Evolutionary conservation across 2,797 vertebrate species (phyloP).

Genomic region (Pteropus rufus): DNA sequence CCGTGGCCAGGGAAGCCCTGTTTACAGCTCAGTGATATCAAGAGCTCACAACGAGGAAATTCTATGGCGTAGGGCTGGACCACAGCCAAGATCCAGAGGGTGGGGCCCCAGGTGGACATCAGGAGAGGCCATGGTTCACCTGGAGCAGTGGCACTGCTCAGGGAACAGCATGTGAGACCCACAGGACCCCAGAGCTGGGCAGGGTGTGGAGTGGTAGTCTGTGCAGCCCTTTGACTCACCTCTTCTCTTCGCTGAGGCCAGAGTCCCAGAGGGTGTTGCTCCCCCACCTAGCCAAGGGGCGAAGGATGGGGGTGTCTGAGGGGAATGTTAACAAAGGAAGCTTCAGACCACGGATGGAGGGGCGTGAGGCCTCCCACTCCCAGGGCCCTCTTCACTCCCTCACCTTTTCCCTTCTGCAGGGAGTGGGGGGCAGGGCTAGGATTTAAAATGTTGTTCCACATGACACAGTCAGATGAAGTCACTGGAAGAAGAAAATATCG

Average conservation of each 20-base stretch:
- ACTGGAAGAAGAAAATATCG: neutral
- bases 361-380: accelerated
- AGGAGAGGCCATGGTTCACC: neutral
- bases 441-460: neutral
- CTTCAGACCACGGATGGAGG: neutral
- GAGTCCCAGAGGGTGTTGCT: neutral
- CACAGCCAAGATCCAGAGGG: neutral
- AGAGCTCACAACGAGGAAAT: neutral
- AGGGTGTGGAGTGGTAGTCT: too few species aligned
- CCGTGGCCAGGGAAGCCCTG: neutral
- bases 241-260: neutral
- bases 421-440: neutral
- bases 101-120: too few species aligned
- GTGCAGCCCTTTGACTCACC: neutral
- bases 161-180: accelerated
- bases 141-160: accelerated
- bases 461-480: neutral
- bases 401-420: neutral
- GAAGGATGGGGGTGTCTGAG: too few species aligned
- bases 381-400: neutral
- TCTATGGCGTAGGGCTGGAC: neutral
- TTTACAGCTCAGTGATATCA: neutral
- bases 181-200: accelerated
- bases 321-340: neutral
- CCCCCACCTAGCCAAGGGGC: accelerated